Percentiles rank a stretch among this genome's conserved stretches.
Evolutionary conservation across 2,888 invertebrate species (phyloP).

Genomic region (Stenotaenia linearis): DNA sequence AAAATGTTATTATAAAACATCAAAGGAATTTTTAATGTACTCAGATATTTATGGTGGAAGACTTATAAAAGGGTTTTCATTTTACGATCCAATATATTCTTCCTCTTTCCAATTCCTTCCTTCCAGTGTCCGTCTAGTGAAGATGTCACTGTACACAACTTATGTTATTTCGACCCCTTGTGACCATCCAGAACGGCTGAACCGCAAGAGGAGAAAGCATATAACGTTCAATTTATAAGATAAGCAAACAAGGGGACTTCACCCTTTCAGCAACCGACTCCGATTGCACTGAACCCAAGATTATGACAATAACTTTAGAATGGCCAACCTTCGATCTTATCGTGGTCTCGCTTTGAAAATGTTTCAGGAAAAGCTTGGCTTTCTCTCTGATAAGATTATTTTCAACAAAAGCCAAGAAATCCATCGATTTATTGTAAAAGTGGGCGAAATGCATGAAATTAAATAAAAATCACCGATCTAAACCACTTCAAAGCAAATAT

Average conservation of each 20-base stretch:
- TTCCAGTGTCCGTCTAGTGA: not conserved
- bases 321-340: not conserved
- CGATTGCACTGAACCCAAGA: not conserved
- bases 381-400: not conserved
- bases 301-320: not conserved
- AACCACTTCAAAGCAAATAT: not conserved
- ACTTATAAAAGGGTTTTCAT: not conserved
- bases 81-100: not conserved
- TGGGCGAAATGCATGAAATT: not conserved
- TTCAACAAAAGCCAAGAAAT: not conserved
- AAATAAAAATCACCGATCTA: not conserved
- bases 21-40: not conserved
- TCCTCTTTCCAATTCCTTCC: not conserved
- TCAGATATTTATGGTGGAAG: not conserved
- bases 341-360: not conserved
- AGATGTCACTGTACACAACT: not conserved
- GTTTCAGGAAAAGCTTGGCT: not conserved
- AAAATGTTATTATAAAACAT: not conserved
- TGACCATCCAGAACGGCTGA: not conserved
- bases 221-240: not conserved
- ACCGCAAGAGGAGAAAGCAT: not conserved
- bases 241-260: not conserved
- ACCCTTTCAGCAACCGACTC: not conserved
- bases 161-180: not conserved
- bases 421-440: not conserved